A percentile compares a stretch with the other conserved stretches of the same genome.
These are phyloP conservation scores for Trilocha varians DNA, from an alignment of 2,888 invertebrate species.

Conservation along the genomic window DNA sequence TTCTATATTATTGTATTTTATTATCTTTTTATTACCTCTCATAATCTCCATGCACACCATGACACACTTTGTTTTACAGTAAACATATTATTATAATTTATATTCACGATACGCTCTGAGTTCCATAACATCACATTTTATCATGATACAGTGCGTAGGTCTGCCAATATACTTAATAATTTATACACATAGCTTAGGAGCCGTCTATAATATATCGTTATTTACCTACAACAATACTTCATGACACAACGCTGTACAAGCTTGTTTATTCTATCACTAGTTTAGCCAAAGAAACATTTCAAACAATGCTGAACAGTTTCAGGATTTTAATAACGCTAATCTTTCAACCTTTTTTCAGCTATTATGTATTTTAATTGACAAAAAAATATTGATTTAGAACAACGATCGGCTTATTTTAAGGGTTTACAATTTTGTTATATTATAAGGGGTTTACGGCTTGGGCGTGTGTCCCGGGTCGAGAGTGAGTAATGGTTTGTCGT, in stretches of 20 bases:
- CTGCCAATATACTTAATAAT: constrained; percentile 2
- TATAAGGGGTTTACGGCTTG: constrained; percentile 27
- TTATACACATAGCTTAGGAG: background rate
- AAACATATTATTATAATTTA: constrained; percentile 40
- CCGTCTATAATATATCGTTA: constrained; percentile 19
- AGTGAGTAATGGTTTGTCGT: constrained; percentile 48
- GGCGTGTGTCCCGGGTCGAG: constrained; percentile 21
- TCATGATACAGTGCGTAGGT: constrained; percentile 25
- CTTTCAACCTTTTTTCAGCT: constrained; percentile 1
- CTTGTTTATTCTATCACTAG: constrained; percentile 56
- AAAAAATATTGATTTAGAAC: constrained; percentile 4
- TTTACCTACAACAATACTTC: constrained; percentile 22
- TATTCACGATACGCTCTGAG: constrained; percentile 32
- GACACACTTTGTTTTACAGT: constrained; percentile 42
- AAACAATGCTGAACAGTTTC: constrained; percentile 26
- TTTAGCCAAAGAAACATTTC: constrained; percentile 36
- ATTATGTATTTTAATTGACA: constrained; percentile 25
- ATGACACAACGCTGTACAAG: constrained; percentile 44
- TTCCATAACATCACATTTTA: constrained; percentile 39
- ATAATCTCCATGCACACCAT: constrained; percentile 61
- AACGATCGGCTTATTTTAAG: no score
- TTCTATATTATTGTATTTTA: constrained; percentile 41
- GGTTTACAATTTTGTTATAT: constrained; percentile 47
- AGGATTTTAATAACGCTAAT: constrained; percentile 31
- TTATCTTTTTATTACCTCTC: constrained; percentile 51